Evolutionary conservation across 2,888 invertebrate species (phyloP), one percentile per base, ranked within the genome.

Genomic region (Cephus rjabovi): DNA sequence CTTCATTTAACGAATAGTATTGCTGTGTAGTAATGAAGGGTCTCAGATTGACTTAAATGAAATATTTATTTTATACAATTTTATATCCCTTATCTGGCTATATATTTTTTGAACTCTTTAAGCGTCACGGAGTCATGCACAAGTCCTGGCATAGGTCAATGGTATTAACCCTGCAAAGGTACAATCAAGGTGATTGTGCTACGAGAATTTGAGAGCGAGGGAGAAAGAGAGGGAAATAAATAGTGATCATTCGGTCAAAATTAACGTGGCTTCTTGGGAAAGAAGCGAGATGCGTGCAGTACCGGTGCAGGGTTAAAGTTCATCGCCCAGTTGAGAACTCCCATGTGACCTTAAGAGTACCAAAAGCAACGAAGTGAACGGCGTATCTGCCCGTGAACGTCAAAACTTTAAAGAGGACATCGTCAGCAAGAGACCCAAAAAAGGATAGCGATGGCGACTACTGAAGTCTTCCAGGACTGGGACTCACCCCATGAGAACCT

Each of bases 391-490:
- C 6, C 6, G 56, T 23, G 23, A 23, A 33, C 15, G 37, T 70
- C n/a, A 15, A 31, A 31, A 30, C 31, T 30, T 30, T 56, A 11
- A 73, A 31, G 71, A 74, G 69, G 69, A 71, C 15, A 75, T 33
- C 71, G 74, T 56, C 23, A 23, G 56, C 56, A 56, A 56, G 23
- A 56, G 56, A 56, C 9, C 69, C 34, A 77, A 12, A 69, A 79
- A 79, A 73, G 69, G 34, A 75, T 81, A 86, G 79, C 75, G 76
- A 91, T 91, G 91, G 89, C 90, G 81, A 91, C 91, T 34, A 91
- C 91, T 71, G 90, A 91, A 78, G 88, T 91, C 33, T 91, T 90
- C 80, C 91, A 91, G 85, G 91, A 91, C 76, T 91, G 91, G 91
- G 91, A 91, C 73, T 87, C 87, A 11, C 90, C 91, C 76, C 87